Evolutionary conservation across 1,140 invertebrate species (phyloP).

Genomic region (Drosophila grimshawi): DNA sequence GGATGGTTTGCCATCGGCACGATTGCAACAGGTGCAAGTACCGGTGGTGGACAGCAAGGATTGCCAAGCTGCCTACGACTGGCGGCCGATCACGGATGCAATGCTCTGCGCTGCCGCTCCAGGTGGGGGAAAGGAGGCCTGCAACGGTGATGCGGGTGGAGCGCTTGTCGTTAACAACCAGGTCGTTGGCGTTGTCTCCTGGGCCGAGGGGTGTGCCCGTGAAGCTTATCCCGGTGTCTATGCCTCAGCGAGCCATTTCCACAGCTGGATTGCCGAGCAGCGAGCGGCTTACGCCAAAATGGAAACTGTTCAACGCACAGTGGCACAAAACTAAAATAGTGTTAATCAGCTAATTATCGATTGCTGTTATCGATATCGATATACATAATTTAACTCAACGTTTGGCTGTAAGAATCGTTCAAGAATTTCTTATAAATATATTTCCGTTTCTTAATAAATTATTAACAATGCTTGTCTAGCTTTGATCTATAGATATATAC

Average conservation of each 20-base stretch:
- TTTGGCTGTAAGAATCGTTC: too few relatives aligned
- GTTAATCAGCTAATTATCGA: too few relatives aligned
- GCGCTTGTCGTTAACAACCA: slow-evolving; percentile 76
- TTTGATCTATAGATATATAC: too few relatives aligned
- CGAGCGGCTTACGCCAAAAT: slow-evolving; percentile 3
- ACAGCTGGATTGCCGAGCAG: slow-evolving; percentile 78
- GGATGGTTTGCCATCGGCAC: slow-evolving; percentile 43
- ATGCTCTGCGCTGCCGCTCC: slow-evolving; percentile 89
- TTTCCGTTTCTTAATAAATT: too few relatives aligned
- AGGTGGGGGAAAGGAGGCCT: slow-evolving; percentile 85
- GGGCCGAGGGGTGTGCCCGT: slow-evolving; percentile 88
- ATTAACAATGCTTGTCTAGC: too few relatives aligned
- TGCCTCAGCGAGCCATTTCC: slow-evolving; percentile 86
- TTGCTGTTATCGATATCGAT: too few relatives aligned
- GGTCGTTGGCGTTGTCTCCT: slow-evolving; percentile 87
- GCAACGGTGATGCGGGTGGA: slow-evolving; percentile 85
- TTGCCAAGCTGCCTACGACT: slow-evolving; percentile 76
- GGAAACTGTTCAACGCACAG: not conserved
- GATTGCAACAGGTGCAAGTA: slow-evolving; percentile 58
- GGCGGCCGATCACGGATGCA: slow-evolving; percentile 85
- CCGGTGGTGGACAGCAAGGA: slow-evolving; percentile 83
- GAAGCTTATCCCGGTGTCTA: slow-evolving; percentile 88
- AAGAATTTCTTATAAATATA: too few relatives aligned
- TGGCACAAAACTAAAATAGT: not conserved
- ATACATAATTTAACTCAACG: too few relatives aligned